These are phyloP conservation scores for Lasius fuliginosus DNA, from an alignment of 2,888 invertebrate genomes.

Conservation along the genomic window DNA sequence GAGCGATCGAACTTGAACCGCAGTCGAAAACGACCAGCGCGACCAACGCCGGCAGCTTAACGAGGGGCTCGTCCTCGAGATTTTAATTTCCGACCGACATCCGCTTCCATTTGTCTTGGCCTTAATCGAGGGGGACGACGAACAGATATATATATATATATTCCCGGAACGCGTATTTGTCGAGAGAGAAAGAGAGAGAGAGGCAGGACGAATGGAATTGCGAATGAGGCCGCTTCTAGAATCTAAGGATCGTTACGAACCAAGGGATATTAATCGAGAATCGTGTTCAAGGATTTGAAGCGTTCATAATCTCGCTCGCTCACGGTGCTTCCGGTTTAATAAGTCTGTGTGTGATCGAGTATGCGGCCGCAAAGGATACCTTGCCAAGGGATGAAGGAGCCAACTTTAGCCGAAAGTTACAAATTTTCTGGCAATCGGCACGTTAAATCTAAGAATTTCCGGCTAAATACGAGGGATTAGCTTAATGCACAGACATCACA, in stretches of 20 bases:
- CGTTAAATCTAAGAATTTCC: slow-evolving; percentile 6
- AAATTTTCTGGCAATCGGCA: slow-evolving; percentile 2
- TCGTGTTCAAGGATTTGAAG: slow-evolving; percentile 37
- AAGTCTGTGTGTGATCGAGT: slow-evolving; percentile 22
- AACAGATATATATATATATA: slow-evolving; percentile 54
- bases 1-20: slow-evolving; percentile 60
- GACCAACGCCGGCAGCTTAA: slow-evolving; percentile 60
- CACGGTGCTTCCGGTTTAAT: slow-evolving; percentile 1
- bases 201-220: slow-evolving; percentile 35
- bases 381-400: background rate
- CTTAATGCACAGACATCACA: background rate
- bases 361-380: background rate
- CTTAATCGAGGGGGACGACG: slow-evolving; percentile 69
- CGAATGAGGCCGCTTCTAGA: slow-evolving; percentile 37
- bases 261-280: slow-evolving; percentile 31
- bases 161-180: slow-evolving; percentile 50
- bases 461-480: background rate
- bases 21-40: slow-evolving; percentile 50
- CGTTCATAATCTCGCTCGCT: slow-evolving; percentile 22
- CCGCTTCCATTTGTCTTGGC: slow-evolving; percentile 74
- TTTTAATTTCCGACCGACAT: slow-evolving; percentile 76
- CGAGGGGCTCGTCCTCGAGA: slow-evolving; percentile 72
- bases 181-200: slow-evolving; percentile 8
- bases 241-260: slow-evolving; percentile 30
- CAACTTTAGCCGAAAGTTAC: background rate